Percentiles rank a stretch among this genome's conserved stretches.
Conservation (phyloP, 2,797 vertebrate genomes). For the Mastacembelus armatus region DNA sequence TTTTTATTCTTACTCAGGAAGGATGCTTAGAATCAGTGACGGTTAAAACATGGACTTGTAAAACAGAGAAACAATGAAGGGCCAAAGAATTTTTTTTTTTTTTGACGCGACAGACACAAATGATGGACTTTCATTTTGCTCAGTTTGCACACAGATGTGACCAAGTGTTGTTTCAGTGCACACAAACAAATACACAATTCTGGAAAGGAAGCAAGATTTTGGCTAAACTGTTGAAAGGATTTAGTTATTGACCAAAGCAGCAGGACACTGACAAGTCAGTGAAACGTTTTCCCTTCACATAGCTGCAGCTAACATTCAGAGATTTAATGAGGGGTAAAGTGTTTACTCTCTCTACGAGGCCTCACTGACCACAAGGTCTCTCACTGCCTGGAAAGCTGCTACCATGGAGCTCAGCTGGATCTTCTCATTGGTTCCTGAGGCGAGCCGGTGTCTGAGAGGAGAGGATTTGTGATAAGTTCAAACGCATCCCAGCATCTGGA, state of each 20-base stretch:
- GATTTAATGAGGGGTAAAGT: fast-evolving
- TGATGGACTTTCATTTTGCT: no score
- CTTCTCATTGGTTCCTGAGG: slow-evolving; percentile 94
- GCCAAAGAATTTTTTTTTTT: no score
- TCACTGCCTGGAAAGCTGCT: slow-evolving; percentile 94
- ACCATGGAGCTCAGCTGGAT: slow-evolving; percentile 97
- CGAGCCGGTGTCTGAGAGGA: slow-evolving; percentile 87
- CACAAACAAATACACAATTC: no score
- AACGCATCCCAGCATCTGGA: not conserved
- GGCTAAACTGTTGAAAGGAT: not conserved
- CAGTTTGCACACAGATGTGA: no score
- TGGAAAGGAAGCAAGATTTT: not conserved
- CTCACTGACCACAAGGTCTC: slow-evolving; percentile 92
- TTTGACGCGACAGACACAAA: no score
- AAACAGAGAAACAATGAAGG: no score
- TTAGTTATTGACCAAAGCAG: not conserved
- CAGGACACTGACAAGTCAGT: no score
- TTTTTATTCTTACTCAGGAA: slow-evolving; percentile 12
- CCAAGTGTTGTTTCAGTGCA: no score
- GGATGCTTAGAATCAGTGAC: not conserved
- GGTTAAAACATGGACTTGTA: no score
- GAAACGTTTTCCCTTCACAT: not conserved
- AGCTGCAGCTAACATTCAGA: not conserved
- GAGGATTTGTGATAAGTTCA: fast-evolving
- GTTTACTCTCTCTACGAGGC: slow-evolving; percentile 78